Conservation (phyloP, 1,140 invertebrate species). For the Lerema accius region DNA sequence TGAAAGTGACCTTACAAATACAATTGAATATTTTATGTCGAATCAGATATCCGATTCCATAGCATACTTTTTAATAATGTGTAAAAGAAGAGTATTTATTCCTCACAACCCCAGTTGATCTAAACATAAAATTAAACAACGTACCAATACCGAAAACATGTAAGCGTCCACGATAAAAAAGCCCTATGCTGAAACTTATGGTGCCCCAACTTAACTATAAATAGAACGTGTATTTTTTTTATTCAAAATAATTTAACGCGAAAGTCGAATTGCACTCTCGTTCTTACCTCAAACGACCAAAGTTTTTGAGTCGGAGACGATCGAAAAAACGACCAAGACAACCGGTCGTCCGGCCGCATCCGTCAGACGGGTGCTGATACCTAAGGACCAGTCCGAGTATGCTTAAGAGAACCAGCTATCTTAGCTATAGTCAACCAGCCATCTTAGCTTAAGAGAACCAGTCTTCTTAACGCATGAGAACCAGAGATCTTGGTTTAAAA, state of each 20-base stretch:
- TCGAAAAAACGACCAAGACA: slow-evolving; percentile 75
- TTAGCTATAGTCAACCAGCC: background rate
- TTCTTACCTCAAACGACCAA: slow-evolving; percentile 77
- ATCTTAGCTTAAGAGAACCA: slow-evolving; percentile 6
- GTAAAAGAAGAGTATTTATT: too few relatives aligned
- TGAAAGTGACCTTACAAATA: too few relatives aligned
- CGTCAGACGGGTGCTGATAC: slow-evolving; percentile 73
- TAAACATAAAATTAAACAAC: too few relatives aligned
- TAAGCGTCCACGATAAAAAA: slow-evolving; percentile 3
- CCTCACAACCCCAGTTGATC: too few relatives aligned
- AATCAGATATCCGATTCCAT: too few relatives aligned
- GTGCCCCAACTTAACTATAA: slow-evolving; percentile 14
- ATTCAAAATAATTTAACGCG: slow-evolving; percentile 1
- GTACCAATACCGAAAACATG: background rate
- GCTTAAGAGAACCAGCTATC: slow-evolving; percentile 45
- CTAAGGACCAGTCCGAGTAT: slow-evolving; percentile 72
- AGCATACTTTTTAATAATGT: too few relatives aligned
- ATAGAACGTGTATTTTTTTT: slow-evolving; percentile 12
- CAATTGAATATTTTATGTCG: too few relatives aligned
- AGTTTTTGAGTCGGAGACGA: slow-evolving; percentile 76
- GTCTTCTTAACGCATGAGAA: slow-evolving; percentile 23
- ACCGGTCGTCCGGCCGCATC: slow-evolving; percentile 70
- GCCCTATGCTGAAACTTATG: background rate
- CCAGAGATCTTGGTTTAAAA: background rate
- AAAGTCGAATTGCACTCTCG: slow-evolving; percentile 44